Base-by-base conservation (phyloP, 2,888 invertebrate genomes). In the Volucella zonaria region DNA sequence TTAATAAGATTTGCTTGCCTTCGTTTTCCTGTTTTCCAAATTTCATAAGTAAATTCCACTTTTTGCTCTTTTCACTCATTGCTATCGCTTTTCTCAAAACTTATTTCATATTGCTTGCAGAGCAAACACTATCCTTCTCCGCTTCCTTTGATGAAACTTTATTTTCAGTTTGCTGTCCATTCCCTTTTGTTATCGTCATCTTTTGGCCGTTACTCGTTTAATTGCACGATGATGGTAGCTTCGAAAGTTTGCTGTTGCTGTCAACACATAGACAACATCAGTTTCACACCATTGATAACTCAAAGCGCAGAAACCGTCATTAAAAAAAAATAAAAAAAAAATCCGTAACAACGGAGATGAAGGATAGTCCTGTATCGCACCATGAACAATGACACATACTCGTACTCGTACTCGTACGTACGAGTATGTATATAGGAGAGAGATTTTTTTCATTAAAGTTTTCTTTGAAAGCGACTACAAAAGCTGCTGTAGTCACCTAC, bases 271-370 rank as follows among this genome's bases (percentile, higher is more conserved):
- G 23, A 23, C 61, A 49, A 54, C 70, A 77, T 77, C 77, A 61
- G 70, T 77, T 70, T 77, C 77, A 56, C 77, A 77, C 77, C 68
- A 54, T 61, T 54, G 68, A 54, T 68, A 67, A 49, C 54, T 42
- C 43, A 51, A 58, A 76, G 43, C 43, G 51, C 14, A 31, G 15
- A 52, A 42, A 12, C 14, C 42, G 54, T 52, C 23, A 62, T 51
- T 43, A 8, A 31, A 42, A 49, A 49, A 31, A 66, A 8, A 31
- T 23, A 49, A 49, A 31, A 66, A 64, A 59, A 38, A 62, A 8
- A 58, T 3, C 12, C 9, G 8, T 8, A 3, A 42, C 38, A 61
- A 43, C 59, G 31, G n/a, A 23, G 18, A 40, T 43, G n/a, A 15
- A 31, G 10, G 23, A 12, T 11, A 67, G 9, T 6, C 23, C 43